Evolutionary conservation across 2,113 vertebrate species (phyloP).

Genomic region (Mesembrinibis cayennensis): DNA sequence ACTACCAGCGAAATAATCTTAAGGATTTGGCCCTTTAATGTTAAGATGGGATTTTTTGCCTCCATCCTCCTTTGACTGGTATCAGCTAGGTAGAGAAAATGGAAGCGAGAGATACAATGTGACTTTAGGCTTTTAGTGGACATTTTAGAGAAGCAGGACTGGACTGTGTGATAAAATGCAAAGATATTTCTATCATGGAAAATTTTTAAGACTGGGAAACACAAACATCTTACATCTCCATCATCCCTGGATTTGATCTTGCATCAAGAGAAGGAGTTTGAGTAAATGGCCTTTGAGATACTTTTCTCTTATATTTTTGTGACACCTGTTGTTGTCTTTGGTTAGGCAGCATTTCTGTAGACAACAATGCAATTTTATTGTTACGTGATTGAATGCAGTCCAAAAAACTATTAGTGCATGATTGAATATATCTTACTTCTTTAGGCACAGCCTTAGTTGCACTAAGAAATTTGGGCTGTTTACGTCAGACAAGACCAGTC

Average conservation of each 20-base stretch:
- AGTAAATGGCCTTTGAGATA: background rate
- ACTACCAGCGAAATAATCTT: background rate
- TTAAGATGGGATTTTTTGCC: background rate
- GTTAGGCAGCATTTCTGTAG: background rate
- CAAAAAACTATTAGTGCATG: background rate
- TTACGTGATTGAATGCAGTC: background rate
- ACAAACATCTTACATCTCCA: too few relatives aligned
- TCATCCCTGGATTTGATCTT: too few relatives aligned
- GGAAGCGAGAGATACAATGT: background rate
- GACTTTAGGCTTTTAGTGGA: background rate
- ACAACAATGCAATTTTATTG: background rate
- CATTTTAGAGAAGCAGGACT: background rate
- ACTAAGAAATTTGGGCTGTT: slow-evolving; percentile 84
- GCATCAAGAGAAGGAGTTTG: background rate
- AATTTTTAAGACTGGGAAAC: background rate
- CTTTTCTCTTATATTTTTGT: background rate
- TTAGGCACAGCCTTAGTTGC: slow-evolving; percentile 91
- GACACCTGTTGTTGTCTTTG: background rate
- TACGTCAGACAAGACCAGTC: slow-evolving; percentile 73
- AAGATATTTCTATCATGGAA: background rate
- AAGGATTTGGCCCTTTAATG: background rate
- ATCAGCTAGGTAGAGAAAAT: background rate
- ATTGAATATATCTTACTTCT: slow-evolving; percentile 56
- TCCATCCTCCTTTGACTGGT: background rate
- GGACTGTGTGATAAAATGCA: background rate